phyloP scores from a whole-genome alignment of 2,113 vertebrate species.

The Athene noctua region DNA sequence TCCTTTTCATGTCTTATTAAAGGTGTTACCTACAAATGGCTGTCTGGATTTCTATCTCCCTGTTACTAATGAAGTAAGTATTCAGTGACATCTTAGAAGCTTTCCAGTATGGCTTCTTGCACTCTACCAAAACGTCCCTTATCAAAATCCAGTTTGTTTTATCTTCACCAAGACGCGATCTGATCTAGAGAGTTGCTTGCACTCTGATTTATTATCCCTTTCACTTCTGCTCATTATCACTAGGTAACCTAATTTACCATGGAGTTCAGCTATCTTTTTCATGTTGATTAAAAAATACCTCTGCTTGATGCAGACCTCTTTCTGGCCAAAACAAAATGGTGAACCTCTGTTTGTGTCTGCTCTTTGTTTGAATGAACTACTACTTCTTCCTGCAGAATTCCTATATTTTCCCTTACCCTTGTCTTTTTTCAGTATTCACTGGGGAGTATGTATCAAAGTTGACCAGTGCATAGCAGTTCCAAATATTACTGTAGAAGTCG shows the following conservation, averaged over 20 bases:
- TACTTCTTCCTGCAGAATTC: neutral
- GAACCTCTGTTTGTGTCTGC: neutral
- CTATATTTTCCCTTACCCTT: neutral
- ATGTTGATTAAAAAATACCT: neutral
- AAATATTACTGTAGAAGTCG: neutral
- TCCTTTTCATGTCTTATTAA: neutral
- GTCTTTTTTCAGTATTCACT: neutral
- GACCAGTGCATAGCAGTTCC: neutral
- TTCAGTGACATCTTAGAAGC: neutral
- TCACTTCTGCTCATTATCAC: constrained; percentile 23
- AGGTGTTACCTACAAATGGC: neutral
- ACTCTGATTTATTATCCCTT: constrained; percentile 41
- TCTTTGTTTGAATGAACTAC: neutral
- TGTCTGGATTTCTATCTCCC: neutral
- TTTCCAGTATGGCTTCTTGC: neutral
- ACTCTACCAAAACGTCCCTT: neutral
- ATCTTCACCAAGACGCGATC: neutral
- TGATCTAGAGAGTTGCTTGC: neutral
- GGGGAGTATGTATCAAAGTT: neutral
- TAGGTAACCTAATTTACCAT: constrained; percentile 14
- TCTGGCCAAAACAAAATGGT: neutral
- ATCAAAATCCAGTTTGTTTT: constrained; percentile 14
- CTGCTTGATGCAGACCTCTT: neutral
- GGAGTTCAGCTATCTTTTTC: neutral
- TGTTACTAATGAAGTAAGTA: neutral